Evolutionary conservation across 2,888 invertebrate genomes (phyloP).

Genomic region (Drosophila birchii): DNA sequence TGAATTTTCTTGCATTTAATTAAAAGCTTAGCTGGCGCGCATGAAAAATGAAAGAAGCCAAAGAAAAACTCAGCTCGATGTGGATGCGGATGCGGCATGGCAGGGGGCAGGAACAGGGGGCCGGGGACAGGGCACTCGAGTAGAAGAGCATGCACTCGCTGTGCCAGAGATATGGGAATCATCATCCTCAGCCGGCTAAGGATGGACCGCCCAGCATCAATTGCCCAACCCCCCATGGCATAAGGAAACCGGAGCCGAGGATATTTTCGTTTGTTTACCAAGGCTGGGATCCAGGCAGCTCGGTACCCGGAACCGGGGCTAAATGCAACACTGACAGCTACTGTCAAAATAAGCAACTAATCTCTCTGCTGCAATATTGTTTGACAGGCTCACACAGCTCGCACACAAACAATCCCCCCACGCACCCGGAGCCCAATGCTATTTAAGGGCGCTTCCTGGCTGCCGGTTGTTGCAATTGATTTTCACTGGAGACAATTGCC

Average conservation of each 20-base stretch:
- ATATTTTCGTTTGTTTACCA: constrained; percentile 66
- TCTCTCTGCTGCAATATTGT: constrained; percentile 68
- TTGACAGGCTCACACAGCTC: constrained; percentile 52
- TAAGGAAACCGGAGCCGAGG: constrained; percentile 38
- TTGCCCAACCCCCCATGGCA: neutral
- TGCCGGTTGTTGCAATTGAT: constrained; percentile 32
- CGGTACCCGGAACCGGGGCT: constrained; percentile 26
- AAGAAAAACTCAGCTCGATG: constrained; percentile 68
- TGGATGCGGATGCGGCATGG: constrained; percentile 27
- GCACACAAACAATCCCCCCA: neutral
- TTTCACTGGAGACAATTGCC: constrained; percentile 30
- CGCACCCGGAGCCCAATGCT: neutral
- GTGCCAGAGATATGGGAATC: constrained; percentile 72
- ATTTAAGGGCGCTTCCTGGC: constrained; percentile 13
- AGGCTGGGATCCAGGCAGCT: constrained; percentile 27
- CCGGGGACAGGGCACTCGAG: constrained; percentile 62
- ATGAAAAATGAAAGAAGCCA: constrained; percentile 74
- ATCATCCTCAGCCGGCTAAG: constrained; percentile 57
- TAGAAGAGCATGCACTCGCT: constrained; percentile 68
- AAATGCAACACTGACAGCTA: constrained; percentile 76
- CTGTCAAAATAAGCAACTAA: constrained; percentile 78
- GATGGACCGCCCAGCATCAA: constrained; percentile 8
- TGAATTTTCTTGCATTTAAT: constrained; percentile 80
- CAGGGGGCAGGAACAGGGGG: constrained; percentile 12
- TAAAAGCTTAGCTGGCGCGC: constrained; percentile 77